Conservation (phyloP, 92 coral and sea anemone genomes). For the Actinernus sp. region DNA sequence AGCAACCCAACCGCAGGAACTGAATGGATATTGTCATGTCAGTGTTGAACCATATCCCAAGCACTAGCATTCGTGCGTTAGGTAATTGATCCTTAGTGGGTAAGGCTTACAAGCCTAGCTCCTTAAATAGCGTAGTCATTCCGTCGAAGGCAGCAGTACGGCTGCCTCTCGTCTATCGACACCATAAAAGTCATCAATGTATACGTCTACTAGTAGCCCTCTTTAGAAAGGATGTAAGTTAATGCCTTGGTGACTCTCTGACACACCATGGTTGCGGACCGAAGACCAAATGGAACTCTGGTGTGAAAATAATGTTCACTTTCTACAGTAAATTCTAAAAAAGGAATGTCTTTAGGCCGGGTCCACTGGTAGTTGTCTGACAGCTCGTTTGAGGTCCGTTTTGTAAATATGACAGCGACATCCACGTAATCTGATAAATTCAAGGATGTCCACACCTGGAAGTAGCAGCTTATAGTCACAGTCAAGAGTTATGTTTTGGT, state of each 20-base stretch:
- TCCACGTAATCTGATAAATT: no score
- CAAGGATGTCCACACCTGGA: no score
- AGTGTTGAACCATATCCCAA: slow-evolving; percentile 14
- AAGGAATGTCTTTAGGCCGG: slow-evolving; percentile 24
- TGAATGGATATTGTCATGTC: background rate
- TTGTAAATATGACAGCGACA: slow-evolving; percentile 6
- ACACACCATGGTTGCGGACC: slow-evolving; percentile 42
- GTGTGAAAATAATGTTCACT: slow-evolving; percentile 38
- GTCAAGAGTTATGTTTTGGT: no score
- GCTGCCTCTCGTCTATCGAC: background rate
- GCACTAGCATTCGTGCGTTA: slow-evolving; percentile 8
- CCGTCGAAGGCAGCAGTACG: slow-evolving; percentile 2
- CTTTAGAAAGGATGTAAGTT: slow-evolving; percentile 7
- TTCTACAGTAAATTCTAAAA: slow-evolving; percentile 14
- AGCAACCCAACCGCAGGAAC: no score
- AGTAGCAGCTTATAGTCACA: no score
- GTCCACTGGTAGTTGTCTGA: slow-evolving; percentile 8
- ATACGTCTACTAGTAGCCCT: slow-evolving; percentile 14
- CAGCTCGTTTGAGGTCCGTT: slow-evolving; percentile 11
- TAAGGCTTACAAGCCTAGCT: slow-evolving; percentile 17
- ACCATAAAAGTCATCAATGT: slow-evolving; percentile 25
- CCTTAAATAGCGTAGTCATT: background rate
- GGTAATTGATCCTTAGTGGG: slow-evolving; percentile 11
- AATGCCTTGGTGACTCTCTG: slow-evolving; percentile 38
- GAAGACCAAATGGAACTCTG: slow-evolving; percentile 38